These are phyloP conservation scores for Alouatta palliata DNA, from an alignment of 2,113 vertebrate genomes.

Conservation along the genomic window DNA sequence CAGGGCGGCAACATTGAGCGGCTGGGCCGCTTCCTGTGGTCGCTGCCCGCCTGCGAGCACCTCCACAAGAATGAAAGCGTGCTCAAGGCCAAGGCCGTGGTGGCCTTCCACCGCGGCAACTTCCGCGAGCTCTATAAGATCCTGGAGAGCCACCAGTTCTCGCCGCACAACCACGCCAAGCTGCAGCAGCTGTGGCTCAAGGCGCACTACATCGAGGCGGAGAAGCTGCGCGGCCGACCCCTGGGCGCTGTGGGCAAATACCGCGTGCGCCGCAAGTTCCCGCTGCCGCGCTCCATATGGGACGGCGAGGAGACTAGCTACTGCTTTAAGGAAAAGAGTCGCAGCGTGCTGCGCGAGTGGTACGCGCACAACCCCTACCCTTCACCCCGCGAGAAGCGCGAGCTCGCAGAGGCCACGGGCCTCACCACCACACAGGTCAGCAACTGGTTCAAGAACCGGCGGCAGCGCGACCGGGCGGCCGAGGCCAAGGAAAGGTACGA, in stretches of 20 bases:
- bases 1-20: conserved; percentile 95
- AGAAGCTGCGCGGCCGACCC: conserved; percentile 93
- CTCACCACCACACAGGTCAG: conserved; percentile 97
- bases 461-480: conserved; percentile 93
- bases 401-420: conserved; percentile 94
- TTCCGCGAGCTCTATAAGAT: conserved; percentile 96
- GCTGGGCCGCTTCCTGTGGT: conserved; percentile 94
- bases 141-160: conserved; percentile 94
- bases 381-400: conserved; percentile 93
- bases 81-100: conserved; percentile 94
- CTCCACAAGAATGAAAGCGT: conserved; percentile 96
- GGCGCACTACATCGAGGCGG: conserved; percentile 94
- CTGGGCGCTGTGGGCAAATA: conserved; percentile 95
- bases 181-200: conserved; percentile 95
- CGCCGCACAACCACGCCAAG: conserved; percentile 94
- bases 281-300: conserved; percentile 94
- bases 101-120: conserved; percentile 93
- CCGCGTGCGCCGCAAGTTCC: conserved; percentile 94
- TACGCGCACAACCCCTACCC: conserved; percentile 96
- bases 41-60: conserved; percentile 93
- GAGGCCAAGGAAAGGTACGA: conserved; percentile 95
- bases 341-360: conserved; percentile 94
- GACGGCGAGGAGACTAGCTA: conserved; percentile 96
- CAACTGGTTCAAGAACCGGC: conserved; percentile 97
- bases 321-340: conserved; percentile 95